phyloP scores from a whole-genome alignment of 2,888 invertebrate genomes.

The Thymelicus sylvestris region DNA sequence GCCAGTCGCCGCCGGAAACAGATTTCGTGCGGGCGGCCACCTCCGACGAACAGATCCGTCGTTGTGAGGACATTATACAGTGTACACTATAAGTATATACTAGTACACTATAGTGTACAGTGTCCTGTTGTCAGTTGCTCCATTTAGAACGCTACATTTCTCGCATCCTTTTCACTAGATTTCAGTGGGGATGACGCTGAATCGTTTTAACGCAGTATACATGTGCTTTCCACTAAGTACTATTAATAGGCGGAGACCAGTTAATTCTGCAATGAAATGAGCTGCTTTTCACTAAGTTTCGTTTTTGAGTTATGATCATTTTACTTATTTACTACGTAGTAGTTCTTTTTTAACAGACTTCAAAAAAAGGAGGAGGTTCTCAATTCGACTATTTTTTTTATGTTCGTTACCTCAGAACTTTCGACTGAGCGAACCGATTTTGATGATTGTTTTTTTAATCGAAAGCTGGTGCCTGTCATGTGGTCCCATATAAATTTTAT shows the following conservation, averaged over 20 bases:
- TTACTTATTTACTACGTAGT: no score
- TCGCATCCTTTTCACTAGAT: constrained; percentile 22
- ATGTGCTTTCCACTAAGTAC: not conserved
- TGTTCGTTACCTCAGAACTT: no score
- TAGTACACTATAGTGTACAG: not conserved
- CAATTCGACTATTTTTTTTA: no score
- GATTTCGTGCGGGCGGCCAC: constrained; percentile 68
- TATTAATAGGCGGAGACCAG: not conserved
- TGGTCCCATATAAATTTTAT: no score
- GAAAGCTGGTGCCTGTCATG: no score
- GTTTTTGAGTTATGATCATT: no score
- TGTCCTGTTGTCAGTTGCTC: constrained; percentile 38
- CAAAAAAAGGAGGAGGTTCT: no score
- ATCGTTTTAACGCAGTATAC: not conserved
- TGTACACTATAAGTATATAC: no score
- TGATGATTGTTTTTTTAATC: no score
- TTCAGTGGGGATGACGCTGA: not conserved
- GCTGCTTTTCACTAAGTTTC: no score
- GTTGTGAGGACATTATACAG: constrained; percentile 51
- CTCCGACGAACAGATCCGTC: constrained; percentile 60
- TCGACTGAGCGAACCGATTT: no score
- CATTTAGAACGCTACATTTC: constrained; percentile 31
- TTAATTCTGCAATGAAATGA: not conserved
- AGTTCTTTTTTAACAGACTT: no score
- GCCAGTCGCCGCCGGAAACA: constrained; percentile 79